Evolutionary conservation across 2,888 invertebrate species (phyloP).

Genomic region (Mechanitis messenoides): DNA sequence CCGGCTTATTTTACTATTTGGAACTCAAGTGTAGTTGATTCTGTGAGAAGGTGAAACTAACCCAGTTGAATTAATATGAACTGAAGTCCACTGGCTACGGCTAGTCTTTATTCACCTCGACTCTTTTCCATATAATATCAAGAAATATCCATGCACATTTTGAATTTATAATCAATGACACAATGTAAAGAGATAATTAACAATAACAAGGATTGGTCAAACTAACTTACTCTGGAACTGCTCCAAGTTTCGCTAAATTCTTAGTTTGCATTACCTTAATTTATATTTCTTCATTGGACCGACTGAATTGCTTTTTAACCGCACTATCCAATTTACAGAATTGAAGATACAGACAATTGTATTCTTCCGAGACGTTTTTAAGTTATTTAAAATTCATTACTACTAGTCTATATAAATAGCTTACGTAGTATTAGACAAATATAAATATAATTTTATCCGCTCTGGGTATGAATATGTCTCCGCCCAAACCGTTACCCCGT

Average conservation of each 20-base stretch:
- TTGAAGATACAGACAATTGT: not conserved
- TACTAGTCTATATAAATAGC: not conserved
- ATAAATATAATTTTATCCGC: constrained; percentile 15
- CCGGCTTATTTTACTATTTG: no score
- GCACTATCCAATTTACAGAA: constrained; percentile 4
- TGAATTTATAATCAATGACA: not conserved
- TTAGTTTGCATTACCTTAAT: constrained; percentile 7
- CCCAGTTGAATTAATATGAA: no score
- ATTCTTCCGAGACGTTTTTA: constrained; percentile 4
- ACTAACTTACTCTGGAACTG: constrained; percentile 1
- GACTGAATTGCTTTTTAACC: constrained; percentile 6
- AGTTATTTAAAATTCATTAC: not conserved
- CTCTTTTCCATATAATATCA: no score
- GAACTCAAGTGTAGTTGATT: no score
- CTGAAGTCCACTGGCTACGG: no score
- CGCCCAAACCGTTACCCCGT: constrained; percentile 32
- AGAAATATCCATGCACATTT: no score
- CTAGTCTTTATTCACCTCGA: no score
- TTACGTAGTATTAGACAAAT: not conserved
- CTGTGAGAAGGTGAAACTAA: no score
- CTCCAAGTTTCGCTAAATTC: constrained; percentile 6
- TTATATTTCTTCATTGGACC: constrained; percentile 8
- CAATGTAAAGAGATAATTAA: not conserved
- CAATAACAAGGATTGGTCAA: not conserved
- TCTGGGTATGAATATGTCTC: constrained; percentile 22